These are phyloP conservation scores for Temnopleurus reevesii DNA, from an alignment of 53 echinoderm and acorn worm species.

Conservation along the genomic window DNA sequence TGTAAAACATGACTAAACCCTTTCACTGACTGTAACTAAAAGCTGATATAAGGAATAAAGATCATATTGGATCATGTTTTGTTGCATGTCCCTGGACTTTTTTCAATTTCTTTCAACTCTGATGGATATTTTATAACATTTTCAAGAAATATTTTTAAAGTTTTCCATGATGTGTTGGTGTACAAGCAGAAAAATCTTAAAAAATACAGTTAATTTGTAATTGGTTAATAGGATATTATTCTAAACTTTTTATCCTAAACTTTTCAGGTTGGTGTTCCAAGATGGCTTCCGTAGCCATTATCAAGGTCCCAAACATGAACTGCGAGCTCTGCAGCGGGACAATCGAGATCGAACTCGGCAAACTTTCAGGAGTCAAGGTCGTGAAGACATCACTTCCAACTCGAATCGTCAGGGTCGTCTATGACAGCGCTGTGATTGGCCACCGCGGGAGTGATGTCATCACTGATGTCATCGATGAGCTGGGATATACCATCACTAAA, in stretches of 20 bases:
- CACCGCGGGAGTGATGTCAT: constrained; percentile 29
- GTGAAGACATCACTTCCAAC: constrained; percentile 30
- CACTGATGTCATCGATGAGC: background rate
- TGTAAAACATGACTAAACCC: no score
- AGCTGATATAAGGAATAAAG: no score
- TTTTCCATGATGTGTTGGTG: no score
- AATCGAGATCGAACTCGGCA: constrained; percentile 42
- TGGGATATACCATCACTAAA: constrained; percentile 29
- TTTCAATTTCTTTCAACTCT: background rate
- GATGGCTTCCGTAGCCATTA: constrained; percentile 43
- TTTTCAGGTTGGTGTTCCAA: background rate
- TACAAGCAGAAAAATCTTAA: no score
- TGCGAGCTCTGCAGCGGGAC: constrained; percentile 51
- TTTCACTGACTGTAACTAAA: no score
- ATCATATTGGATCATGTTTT: no score
- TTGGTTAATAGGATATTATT: no score
- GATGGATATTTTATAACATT: background rate
- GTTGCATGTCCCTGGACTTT: background rate
- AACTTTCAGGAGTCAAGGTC: background rate
- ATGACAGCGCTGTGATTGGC: background rate
- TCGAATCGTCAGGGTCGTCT: background rate
- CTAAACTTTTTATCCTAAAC: background rate
- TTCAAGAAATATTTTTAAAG: background rate
- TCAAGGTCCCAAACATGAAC: constrained; percentile 58
- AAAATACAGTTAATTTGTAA: no score